These are phyloP conservation scores for Malaclemys terrapin DNA, from an alignment of 2,113 vertebrate species.

Conservation along the genomic window DNA sequence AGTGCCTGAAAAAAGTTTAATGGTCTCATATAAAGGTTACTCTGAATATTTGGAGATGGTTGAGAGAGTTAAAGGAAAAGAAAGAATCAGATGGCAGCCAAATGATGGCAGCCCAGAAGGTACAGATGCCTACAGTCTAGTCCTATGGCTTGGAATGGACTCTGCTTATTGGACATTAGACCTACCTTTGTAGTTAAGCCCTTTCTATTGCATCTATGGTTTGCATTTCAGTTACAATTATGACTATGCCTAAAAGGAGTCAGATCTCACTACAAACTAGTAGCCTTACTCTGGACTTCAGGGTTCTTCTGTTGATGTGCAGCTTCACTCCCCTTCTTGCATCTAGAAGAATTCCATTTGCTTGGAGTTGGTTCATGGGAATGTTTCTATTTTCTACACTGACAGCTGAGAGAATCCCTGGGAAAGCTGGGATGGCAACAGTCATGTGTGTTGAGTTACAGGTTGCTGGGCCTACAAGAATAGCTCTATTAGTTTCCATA, in stretches of 20 bases:
- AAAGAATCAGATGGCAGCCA: too few species aligned
- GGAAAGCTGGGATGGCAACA: constrained; percentile 76
- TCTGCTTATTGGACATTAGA: too few species aligned
- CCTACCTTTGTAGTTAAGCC: too few species aligned
- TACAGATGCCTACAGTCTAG: too few species aligned
- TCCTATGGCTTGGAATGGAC: too few species aligned
- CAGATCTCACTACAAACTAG: background rate
- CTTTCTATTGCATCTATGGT: too few species aligned
- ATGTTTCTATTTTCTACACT: constrained; percentile 41
- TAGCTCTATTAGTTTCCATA: background rate
- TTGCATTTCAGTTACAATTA: background rate
- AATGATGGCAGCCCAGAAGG: too few species aligned
- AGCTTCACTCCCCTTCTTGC: constrained; percentile 56
- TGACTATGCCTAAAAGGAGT: background rate
- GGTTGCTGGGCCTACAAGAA: constrained; percentile 63
- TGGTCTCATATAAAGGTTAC: too few species aligned
- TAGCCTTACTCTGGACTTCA: constrained; percentile 70
- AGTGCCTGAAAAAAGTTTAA: too few species aligned
- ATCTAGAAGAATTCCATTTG: constrained; percentile 63
- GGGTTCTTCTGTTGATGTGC: constrained; percentile 50
- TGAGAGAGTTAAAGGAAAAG: too few species aligned
- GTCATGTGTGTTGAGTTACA: constrained; percentile 80
- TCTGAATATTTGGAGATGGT: too few species aligned
- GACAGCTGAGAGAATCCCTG: constrained; percentile 64
- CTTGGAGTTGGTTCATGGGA: constrained; percentile 32